Evolutionary conservation across 2,113 vertebrate genomes (phyloP).

Genomic region (Platanista minor): DNA sequence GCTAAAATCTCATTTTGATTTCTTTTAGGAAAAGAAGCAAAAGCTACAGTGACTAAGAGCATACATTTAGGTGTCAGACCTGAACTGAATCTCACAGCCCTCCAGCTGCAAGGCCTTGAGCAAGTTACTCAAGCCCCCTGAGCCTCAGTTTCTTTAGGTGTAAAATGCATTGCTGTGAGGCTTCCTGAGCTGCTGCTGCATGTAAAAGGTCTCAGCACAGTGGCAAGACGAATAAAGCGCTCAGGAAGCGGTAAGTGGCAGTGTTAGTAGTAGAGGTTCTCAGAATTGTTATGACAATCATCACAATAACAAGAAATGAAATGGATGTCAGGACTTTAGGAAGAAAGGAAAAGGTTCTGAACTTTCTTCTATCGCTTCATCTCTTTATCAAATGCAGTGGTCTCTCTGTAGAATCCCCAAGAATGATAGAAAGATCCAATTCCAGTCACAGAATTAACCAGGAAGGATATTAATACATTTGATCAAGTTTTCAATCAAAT

Average conservation of each 20-base stretch:
- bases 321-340: neutral
- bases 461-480: neutral
- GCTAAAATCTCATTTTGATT: neutral
- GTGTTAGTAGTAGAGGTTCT: neutral
- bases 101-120: neutral
- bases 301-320: neutral
- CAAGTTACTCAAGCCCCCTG: neutral
- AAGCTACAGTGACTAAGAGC: neutral
- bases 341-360: neutral
- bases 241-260: neutral
- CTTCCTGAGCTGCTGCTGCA: too few species aligned
- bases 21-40: neutral
- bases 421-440: neutral
- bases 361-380: neutral
- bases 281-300: neutral
- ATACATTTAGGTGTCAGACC: neutral
- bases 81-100: neutral
- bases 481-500: neutral
- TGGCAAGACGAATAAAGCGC: neutral
- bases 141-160: neutral
- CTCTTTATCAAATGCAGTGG: neutral
- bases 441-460: neutral
- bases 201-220: neutral
- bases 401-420: neutral
- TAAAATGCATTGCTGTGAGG: neutral